Conservation (phyloP, 2,797 vertebrate species). For the Alcedo quadribrachys region DNA sequence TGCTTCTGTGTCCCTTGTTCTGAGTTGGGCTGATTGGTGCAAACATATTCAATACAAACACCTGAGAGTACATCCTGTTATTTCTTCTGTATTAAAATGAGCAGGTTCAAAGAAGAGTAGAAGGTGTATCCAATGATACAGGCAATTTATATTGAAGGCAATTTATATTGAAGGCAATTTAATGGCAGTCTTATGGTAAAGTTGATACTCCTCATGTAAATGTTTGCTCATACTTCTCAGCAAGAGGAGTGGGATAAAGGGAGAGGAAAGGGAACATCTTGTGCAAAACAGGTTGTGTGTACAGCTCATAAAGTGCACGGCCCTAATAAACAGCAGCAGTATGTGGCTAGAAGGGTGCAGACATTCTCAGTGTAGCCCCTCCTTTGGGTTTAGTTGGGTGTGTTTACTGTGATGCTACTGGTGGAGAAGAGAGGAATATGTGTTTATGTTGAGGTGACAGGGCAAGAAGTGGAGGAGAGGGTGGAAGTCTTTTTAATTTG, state of each 20-base stretch:
- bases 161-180: constrained; percentile 4
- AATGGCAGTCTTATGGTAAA: background rate
- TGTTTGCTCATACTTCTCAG: background rate
- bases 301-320: background rate
- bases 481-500: background rate
- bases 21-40: background rate
- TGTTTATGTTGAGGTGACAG: background rate
- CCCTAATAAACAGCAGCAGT: background rate
- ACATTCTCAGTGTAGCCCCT: background rate
- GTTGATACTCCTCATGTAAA: background rate
- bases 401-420: background rate
- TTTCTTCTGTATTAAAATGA: background rate
- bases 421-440: background rate
- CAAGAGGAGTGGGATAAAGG: background rate
- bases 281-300: background rate
- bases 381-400: background rate
- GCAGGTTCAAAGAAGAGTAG: background rate
- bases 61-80: background rate
- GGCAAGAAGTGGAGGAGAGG: background rate
- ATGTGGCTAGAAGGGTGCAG: background rate
- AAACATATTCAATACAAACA: background rate
- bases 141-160: background rate
- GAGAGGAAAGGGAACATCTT: background rate
- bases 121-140: background rate
- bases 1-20: background rate